These are phyloP conservation scores for Brotula barbata DNA, from an alignment of 2,797 vertebrate species.

Conservation along the genomic window DNA sequence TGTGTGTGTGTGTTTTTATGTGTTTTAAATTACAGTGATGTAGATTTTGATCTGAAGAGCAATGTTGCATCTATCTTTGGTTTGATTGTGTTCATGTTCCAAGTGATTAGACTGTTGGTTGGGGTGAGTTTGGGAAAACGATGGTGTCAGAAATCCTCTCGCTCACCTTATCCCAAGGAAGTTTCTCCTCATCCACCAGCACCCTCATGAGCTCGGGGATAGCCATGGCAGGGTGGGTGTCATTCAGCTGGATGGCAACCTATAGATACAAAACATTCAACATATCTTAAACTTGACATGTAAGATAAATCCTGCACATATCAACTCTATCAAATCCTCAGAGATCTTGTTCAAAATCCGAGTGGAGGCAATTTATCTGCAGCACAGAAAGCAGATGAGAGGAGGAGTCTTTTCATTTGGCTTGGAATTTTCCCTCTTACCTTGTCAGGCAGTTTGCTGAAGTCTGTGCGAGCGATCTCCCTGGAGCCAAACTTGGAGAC, in stretches of 20 bases:
- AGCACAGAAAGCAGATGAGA: conserved; percentile 41
- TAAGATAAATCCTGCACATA: conserved; percentile 12
- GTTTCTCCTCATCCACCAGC: conserved; percentile 90
- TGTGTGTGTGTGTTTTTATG: too few relatives aligned
- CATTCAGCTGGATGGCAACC: conserved; percentile 98
- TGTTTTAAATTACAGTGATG: too few relatives aligned
- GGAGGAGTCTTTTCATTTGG: conserved; percentile 49
- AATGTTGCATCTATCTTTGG: too few relatives aligned
- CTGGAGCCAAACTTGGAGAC: conserved; percentile 95
- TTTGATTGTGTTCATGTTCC: too few relatives aligned
- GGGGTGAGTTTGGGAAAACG: too few relatives aligned
- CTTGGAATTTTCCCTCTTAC: conserved; percentile 71
- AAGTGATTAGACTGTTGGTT: too few relatives aligned
- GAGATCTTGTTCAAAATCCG: conserved; percentile 29
- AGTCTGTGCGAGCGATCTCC: conserved; percentile 91
- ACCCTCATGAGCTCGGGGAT: conserved; percentile 97
- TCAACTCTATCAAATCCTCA: conserved; percentile 35
- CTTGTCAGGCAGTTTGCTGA: conserved; percentile 92
- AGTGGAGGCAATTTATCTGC: conserved; percentile 45
- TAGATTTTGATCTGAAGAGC: too few relatives aligned
- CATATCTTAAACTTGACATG: conserved; percentile 20
- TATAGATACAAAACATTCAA: conserved; percentile 56
- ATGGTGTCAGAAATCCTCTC: too few relatives aligned
- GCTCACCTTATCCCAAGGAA: conserved; percentile 88
- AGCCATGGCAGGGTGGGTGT: conserved; percentile 95